Evolutionary conservation across 1,140 invertebrate genomes (phyloP).

Genomic region (Papilio glaucus): DNA sequence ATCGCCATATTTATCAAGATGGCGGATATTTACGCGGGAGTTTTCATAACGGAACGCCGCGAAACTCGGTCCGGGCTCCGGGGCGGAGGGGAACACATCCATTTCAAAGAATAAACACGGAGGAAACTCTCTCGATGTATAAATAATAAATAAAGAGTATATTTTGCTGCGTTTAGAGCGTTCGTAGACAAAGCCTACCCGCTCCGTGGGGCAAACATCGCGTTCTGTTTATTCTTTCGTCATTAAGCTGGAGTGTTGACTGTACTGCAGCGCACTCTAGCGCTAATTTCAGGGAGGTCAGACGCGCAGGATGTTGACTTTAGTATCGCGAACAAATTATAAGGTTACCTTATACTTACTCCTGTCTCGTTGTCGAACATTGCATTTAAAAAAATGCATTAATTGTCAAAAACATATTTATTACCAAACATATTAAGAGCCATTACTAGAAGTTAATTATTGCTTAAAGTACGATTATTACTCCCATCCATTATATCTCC

Average conservation of each 20-base stretch:
- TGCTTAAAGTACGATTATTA: no score
- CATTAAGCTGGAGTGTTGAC: conserved; percentile 74
- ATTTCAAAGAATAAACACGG: conserved; percentile 75
- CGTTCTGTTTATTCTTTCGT: conserved; percentile 73
- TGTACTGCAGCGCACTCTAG: conserved; percentile 54
- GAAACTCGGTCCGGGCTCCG: conserved; percentile 41
- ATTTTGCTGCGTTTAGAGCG: conserved; percentile 68
- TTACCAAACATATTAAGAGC: no score
- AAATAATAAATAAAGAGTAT: conserved; percentile 78
- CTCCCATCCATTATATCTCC: no score
- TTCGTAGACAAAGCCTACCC: conserved; percentile 71
- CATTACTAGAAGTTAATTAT: no score
- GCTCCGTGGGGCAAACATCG: conserved; percentile 65
- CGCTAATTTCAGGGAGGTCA: conserved; percentile 74
- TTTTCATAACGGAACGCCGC: conserved; percentile 62
- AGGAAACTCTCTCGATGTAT: conserved; percentile 75
- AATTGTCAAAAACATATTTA: no score
- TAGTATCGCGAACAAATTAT: conserved; percentile 46
- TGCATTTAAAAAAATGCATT: neutral
- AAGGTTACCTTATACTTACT: conserved; percentile 43
- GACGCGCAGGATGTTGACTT: conserved; percentile 57
- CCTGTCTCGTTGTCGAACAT: neutral
- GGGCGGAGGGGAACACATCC: conserved; percentile 65
- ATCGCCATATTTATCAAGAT: conserved; percentile 49
- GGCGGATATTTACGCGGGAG: conserved; percentile 60